These are phyloP conservation scores for Catostomus latipinnis DNA, from an alignment of 2,797 vertebrate species.

Conservation along the genomic window DNA sequence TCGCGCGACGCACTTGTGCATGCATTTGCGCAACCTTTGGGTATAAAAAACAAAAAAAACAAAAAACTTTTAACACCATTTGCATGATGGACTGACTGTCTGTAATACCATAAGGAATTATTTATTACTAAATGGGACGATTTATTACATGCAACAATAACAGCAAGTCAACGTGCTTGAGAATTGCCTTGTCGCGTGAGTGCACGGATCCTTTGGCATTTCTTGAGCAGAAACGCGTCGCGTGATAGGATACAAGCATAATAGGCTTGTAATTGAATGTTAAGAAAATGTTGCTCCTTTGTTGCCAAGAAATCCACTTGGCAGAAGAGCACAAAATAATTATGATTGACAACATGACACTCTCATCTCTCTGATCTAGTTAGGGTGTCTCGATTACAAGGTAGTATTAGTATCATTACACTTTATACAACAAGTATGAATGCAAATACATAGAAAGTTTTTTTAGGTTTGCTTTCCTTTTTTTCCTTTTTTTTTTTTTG, in stretches of 20 bases:
- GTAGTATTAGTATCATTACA: not conserved
- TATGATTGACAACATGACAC: not conserved
- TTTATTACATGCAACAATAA: constrained; percentile 3
- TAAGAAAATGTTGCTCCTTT: constrained; percentile 12
- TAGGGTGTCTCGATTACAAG: not conserved
- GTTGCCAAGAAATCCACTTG: not conserved
- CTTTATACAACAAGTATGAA: not conserved
- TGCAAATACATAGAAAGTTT: no score
- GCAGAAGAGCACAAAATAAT: not conserved
- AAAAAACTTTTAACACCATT: constrained; percentile 2
- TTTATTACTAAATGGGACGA: not conserved
- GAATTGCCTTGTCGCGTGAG: constrained; percentile 6
- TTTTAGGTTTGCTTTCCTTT: not conserved
- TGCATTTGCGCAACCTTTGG: not conserved
- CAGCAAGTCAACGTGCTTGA: not conserved
- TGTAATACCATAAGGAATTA: no score
- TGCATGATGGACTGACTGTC: not conserved
- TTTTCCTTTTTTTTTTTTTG: not conserved
- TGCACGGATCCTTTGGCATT: constrained; percentile 26
- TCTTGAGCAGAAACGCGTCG: constrained; percentile 6
- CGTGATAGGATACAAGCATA: constrained; percentile 10
- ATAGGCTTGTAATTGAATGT: constrained; percentile 1
- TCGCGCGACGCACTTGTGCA: not conserved
- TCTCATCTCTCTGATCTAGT: constrained; percentile 13
- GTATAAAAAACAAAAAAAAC: not conserved